Evolutionary conservation across 2,888 invertebrate genomes (phyloP).

Genomic region (Rambutsinella grinnellia): DNA sequence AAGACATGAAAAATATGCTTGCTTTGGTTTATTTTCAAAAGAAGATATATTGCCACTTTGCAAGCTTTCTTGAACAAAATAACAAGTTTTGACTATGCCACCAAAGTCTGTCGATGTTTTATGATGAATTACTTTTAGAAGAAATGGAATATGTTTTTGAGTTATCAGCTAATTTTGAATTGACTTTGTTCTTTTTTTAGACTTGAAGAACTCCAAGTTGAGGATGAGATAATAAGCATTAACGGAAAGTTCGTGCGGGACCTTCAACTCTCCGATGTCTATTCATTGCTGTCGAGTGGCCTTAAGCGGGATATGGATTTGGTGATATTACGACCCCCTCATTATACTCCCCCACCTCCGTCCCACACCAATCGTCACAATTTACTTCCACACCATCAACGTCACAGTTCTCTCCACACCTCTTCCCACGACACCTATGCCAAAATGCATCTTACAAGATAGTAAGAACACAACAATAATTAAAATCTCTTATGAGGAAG

Average conservation of each 20-base stretch:
- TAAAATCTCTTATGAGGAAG: conserved; percentile 64
- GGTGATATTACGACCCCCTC: conserved; percentile 54
- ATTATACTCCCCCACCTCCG: background rate
- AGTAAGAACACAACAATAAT: conserved; percentile 65
- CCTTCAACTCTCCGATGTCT: conserved; percentile 77
- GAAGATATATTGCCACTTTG: background rate
- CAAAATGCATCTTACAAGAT: conserved; percentile 57
- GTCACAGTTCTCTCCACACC: conserved; percentile 42
- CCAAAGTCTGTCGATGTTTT: background rate
- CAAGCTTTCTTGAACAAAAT: background rate
- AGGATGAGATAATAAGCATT: conserved; percentile 91
- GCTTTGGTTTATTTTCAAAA: too few relatives aligned
- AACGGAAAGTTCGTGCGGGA: conserved; percentile 86
- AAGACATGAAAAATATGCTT: background rate
- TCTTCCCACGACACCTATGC: conserved; percentile 36
- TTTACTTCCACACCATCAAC: conserved; percentile 20
- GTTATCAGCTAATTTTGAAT: background rate
- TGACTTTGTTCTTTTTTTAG: conserved; percentile 70
- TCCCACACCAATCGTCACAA: background rate
- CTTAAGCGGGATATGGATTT: conserved; percentile 63
- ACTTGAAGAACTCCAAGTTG: conserved; percentile 84
- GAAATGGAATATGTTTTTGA: background rate
- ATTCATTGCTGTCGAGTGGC: conserved; percentile 68
- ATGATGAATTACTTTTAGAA: background rate
- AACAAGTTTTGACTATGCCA: background rate